Evolutionary conservation across 1,140 invertebrate genomes (phyloP).

Genomic region (Diabrotica undecimpunctata): DNA sequence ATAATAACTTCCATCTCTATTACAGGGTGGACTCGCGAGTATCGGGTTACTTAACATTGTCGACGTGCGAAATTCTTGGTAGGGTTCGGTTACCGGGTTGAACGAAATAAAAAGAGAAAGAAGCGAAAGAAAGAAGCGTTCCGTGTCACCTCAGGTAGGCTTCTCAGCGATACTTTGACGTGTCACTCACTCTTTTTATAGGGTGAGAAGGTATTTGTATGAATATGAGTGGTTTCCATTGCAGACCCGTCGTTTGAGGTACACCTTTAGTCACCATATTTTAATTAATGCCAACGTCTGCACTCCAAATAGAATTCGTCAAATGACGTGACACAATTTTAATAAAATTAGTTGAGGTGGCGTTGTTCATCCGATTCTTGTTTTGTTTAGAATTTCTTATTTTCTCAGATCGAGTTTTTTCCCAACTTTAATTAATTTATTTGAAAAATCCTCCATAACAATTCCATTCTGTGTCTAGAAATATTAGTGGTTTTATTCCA

Average conservation of each 20-base stretch:
- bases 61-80: neutral
- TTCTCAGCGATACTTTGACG: neutral
- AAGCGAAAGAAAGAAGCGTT: neutral
- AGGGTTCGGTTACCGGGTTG: neutral
- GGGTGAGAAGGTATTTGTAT: slow-evolving; percentile 2
- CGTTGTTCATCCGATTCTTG: too few species aligned
- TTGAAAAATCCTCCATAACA: too few species aligned
- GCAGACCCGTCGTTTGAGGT: neutral
- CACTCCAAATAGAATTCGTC: neutral
- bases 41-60: neutral
- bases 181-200: slow-evolving; percentile 2
- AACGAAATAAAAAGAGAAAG: slow-evolving; percentile 1
- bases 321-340: too few species aligned
- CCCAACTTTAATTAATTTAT: too few species aligned
- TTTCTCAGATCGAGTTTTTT: too few species aligned
- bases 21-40: slow-evolving; percentile 1
- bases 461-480: too few species aligned
- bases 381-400: too few species aligned
- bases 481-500: too few species aligned
- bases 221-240: slow-evolving; percentile 2
- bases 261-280: slow-evolving; percentile 2
- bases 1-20: slow-evolving; percentile 1
- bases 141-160: slow-evolving; percentile 1
- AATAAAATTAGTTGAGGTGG: too few species aligned
- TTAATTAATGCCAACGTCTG: neutral